phyloP scores from a whole-genome alignment of 2,888 invertebrate species.

The Leucoma salicis region DNA sequence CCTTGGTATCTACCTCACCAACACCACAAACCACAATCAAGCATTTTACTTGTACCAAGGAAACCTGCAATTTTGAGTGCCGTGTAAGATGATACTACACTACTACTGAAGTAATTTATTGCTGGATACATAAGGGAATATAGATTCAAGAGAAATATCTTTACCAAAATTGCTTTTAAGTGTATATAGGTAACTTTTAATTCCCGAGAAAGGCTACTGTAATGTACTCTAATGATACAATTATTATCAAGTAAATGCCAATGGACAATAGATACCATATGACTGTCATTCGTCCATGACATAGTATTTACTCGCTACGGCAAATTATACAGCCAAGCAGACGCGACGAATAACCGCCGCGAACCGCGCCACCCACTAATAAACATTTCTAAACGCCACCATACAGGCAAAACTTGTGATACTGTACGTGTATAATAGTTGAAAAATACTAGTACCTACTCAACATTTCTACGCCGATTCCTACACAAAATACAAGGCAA shows the following conservation, averaged over 20 bases:
- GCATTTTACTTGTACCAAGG: slow-evolving; percentile 27
- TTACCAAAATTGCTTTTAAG: slow-evolving; percentile 77
- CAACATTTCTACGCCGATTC: slow-evolving; percentile 71
- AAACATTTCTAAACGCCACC: slow-evolving; percentile 74
- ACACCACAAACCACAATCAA: slow-evolving; percentile 20
- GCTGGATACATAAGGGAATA: slow-evolving; percentile 81
- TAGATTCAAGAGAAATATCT: slow-evolving; percentile 81
- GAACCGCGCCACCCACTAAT: slow-evolving; percentile 60
- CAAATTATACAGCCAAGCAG: slow-evolving; percentile 74
- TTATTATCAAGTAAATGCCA: slow-evolving; percentile 81
- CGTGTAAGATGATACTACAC: slow-evolving; percentile 71
- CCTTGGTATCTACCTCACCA: slow-evolving; percentile 27
- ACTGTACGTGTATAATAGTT: slow-evolving; percentile 75
- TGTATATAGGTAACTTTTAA: slow-evolving; percentile 82
- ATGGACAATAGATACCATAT: slow-evolving; percentile 81
- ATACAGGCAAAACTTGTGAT: slow-evolving; percentile 74
- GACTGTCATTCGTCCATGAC: slow-evolving; percentile 76
- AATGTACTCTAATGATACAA: slow-evolving; percentile 82
- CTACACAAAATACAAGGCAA: slow-evolving; percentile 79
- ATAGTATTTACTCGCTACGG: slow-evolving; percentile 76
- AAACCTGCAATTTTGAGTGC: slow-evolving; percentile 48
- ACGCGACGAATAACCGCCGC: slow-evolving; percentile 60
- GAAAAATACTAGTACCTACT: slow-evolving; percentile 75
- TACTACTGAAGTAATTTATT: slow-evolving; percentile 79
- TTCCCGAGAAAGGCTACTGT: slow-evolving; percentile 80